Evolutionary conservation across 2,888 invertebrate genomes (phyloP).

Genomic region (Andrena camellia): DNA sequence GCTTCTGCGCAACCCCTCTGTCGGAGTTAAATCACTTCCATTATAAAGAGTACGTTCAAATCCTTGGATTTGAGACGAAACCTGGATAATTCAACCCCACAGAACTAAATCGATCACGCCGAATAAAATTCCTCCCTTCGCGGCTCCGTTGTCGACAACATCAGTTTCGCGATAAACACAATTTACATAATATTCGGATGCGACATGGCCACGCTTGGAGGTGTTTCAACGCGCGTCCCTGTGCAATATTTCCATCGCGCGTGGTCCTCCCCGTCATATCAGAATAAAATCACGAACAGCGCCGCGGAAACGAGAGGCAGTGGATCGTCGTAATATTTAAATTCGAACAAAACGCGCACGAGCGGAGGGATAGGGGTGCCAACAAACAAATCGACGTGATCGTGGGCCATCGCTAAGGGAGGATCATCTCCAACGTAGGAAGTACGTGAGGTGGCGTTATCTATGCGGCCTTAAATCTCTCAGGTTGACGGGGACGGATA

Average conservation of each 20-base stretch:
- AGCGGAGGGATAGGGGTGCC: neutral
- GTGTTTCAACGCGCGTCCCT: neutral
- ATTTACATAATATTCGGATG: neutral
- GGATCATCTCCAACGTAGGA: constrained; percentile 55
- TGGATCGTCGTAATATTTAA: constrained; percentile 32
- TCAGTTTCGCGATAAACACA: neutral
- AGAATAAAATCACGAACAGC: constrained; percentile 3
- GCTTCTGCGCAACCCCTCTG: constrained; percentile 8
- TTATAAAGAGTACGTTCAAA: neutral
- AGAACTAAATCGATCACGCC: no score
- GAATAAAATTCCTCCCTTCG: neutral
- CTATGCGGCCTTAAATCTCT: constrained; percentile 78
- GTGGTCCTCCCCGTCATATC: neutral
- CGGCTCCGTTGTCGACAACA: neutral
- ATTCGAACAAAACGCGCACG: constrained; percentile 26
- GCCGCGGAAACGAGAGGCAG: neutral
- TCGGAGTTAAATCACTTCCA: constrained; percentile 1
- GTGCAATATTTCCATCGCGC: constrained; percentile 6
- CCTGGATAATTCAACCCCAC: no score
- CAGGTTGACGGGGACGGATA: constrained; percentile 74
- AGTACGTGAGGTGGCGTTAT: constrained; percentile 70
- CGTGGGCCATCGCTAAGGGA: constrained; percentile 46
- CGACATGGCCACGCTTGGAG: neutral
- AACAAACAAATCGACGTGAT: constrained; percentile 58
- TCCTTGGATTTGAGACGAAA: no score